Evolutionary conservation across 2,113 vertebrate species (phyloP), one percentile per base, ranked within the genome.

Genomic region (Callocephalon fimbriatum): DNA sequence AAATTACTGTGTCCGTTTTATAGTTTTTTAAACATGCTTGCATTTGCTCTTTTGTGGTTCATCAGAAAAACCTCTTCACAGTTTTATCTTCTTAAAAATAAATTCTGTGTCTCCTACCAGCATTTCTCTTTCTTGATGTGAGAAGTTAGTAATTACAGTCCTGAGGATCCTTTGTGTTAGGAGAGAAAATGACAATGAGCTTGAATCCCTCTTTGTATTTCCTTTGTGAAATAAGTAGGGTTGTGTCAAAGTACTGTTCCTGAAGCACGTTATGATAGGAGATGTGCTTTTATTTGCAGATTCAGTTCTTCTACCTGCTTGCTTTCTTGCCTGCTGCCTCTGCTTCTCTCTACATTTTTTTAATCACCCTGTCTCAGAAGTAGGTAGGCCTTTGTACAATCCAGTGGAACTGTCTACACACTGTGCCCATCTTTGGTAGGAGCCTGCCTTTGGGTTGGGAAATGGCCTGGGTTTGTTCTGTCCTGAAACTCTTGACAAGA

Each of bases 141-240:
- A 74, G 68, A 95, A 86, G 73, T 81, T 66, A 91, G 72, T 96
- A 96, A 97, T 97, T 96, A 89, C 71, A 92, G 68, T 93, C 76
- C 38, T 0, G 7, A 93, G 31, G 35, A 78, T 84, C 54, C 23
- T 93, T 89, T 91, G 70, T 86, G 35, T 72, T 82, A 51, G 35
- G 51, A 53, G 19, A 93, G 44, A 85, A 96, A 54, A 85, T 65
- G 85, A 94, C 89, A 95, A 68, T 81, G 65, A 84, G 50, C 38
- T 91, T 89, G 93, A 92, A 94, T 93, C 7, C 38, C 44, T 93
- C 80, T 86, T 96, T 94, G 65, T 94, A 53, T 35, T 74, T 91
- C 16, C 32, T 87, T 84, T 89, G 76, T 95, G 89, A 93, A 95
- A 96, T 89, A 94, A 86, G 92, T 77, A 89, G 47, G 68, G 20